These are phyloP conservation scores for Seriola rivoliana DNA, from an alignment of 2,113 vertebrate genomes.

Conservation along the genomic window DNA sequence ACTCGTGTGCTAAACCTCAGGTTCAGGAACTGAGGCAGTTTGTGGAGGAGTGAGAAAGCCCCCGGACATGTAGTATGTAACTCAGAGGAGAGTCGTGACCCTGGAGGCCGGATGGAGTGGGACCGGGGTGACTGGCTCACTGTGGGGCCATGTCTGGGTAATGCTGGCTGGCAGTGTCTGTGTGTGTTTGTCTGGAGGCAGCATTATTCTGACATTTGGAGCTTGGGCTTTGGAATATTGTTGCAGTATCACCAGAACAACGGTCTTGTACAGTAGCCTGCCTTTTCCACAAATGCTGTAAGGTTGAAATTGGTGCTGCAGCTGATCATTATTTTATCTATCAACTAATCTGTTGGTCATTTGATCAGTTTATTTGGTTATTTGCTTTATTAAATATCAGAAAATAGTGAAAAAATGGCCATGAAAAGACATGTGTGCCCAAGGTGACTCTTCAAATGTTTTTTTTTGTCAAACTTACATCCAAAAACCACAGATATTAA, in stretches of 20 bases:
- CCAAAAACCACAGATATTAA: neutral
- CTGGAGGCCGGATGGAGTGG: constrained; percentile 13
- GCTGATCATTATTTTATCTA: neutral
- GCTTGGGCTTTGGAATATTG: neutral
- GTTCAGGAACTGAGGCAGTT: constrained; percentile 52
- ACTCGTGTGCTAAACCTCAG: constrained; percentile 71
- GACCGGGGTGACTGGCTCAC: constrained; percentile 26
- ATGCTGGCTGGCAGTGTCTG: constrained; percentile 33
- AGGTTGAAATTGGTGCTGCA: neutral
- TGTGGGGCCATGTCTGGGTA: neutral
- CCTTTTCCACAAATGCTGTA: neutral
- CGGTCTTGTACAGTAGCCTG: neutral
- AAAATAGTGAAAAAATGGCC: neutral
- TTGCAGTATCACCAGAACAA: neutral
- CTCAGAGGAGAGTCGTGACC: constrained; percentile 54
- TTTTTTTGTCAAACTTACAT: neutral
- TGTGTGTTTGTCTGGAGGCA: constrained; percentile 11
- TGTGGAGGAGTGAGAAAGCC: constrained; percentile 49
- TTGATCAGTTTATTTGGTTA: neutral
- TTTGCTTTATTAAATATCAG: neutral
- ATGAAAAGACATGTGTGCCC: neutral
- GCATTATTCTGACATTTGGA: constrained; percentile 26
- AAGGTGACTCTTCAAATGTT: neutral
- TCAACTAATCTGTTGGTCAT: neutral
- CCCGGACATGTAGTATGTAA: constrained; percentile 19